Conservation (phyloP, 2,113 vertebrate species). For the Gnathonemus echidnorhynchus region DNA sequence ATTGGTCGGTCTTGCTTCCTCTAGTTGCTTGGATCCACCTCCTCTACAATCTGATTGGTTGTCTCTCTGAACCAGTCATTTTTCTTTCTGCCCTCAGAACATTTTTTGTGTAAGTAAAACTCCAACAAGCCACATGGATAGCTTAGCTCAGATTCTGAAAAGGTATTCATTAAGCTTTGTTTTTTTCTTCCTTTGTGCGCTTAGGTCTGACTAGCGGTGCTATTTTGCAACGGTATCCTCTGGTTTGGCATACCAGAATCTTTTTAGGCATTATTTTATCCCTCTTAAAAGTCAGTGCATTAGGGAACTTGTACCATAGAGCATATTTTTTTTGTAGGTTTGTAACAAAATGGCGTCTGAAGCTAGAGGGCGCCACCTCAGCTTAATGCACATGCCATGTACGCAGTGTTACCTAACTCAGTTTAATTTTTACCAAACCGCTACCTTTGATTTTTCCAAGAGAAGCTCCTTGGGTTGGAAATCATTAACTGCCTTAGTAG, state of each 20-base stretch:
- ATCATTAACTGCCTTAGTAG: neutral
- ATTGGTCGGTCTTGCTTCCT: too few species aligned
- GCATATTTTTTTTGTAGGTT: neutral
- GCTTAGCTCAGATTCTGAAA: neutral
- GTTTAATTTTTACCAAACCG: neutral
- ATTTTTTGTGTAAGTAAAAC: too few species aligned
- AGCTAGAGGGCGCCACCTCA: neutral
- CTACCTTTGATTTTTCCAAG: neutral
- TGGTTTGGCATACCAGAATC: neutral
- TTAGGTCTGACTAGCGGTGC: neutral
- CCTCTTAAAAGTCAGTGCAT: neutral
- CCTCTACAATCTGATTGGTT: too few species aligned
- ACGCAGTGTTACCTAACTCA: neutral
- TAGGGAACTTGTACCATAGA: neutral
- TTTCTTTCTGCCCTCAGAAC: too few species aligned
- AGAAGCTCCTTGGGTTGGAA: neutral
- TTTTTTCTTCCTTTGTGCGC: neutral
- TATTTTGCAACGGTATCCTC: neutral
- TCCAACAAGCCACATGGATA: neutral
- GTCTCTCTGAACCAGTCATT: too few species aligned
- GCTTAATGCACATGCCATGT: neutral
- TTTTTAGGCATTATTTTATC: neutral
- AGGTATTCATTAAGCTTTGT: neutral
- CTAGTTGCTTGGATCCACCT: too few species aligned
- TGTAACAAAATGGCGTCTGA: neutral